These are phyloP conservation scores for Merodon equestris DNA, from an alignment of 2,888 invertebrate genomes.

Conservation along the genomic window DNA sequence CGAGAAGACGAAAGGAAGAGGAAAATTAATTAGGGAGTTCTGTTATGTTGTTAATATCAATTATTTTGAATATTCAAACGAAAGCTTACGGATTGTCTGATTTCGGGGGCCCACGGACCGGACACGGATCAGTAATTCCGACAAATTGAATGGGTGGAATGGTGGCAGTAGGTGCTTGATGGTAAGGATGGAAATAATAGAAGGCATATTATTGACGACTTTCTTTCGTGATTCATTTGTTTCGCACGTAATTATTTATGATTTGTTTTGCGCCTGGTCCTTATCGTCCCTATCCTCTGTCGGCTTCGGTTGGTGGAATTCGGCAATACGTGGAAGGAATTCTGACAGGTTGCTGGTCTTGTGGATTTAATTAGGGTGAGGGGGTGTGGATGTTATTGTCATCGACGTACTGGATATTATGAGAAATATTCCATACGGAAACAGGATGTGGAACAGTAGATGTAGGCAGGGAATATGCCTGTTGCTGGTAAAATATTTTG, in stretches of 20 bases:
- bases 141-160: too few species aligned
- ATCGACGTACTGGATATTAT: slow-evolving; percentile 1
- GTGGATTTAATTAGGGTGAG: slow-evolving; percentile 48
- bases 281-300: slow-evolving; percentile 1
- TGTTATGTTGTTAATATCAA: slow-evolving; percentile 67
- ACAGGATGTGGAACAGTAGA: not conserved
- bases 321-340: slow-evolving; percentile 47
- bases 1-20: slow-evolving; percentile 11
- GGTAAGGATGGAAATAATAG: not conserved
- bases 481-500: too few species aligned
- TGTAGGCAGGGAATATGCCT: too few species aligned
- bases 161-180: not conserved
- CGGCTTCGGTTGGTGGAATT: slow-evolving; percentile 3
- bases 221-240: slow-evolving; percentile 67
- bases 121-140: too few species aligned
- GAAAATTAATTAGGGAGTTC: slow-evolving; percentile 62
- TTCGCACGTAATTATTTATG: slow-evolving; percentile 66
- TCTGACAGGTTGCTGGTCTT: slow-evolving; percentile 7
- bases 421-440: slow-evolving; percentile 7
- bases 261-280: slow-evolving; percentile 11
- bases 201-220: slow-evolving; percentile 54
- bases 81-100: slow-evolving; percentile 38
- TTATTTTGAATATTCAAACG: slow-evolving; percentile 67
- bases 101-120: not conserved
- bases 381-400: slow-evolving; percentile 19